phyloP scores from a whole-genome alignment of 2,113 vertebrate genomes.

The Zonotrichia leucophrys region DNA sequence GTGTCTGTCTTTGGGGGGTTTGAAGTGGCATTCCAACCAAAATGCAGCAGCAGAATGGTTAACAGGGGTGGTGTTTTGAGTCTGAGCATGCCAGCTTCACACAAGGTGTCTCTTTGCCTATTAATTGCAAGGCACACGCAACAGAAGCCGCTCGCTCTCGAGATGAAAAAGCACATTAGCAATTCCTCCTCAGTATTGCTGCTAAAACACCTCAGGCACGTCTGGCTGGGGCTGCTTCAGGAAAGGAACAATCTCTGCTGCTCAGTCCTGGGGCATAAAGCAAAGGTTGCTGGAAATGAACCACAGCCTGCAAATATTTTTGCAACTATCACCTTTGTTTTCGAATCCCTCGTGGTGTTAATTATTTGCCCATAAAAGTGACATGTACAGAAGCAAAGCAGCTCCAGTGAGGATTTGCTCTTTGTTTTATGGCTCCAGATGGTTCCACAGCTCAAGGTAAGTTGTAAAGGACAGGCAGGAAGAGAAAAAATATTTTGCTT shows the following conservation, averaged over 20 bases:
- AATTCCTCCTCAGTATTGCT: background rate
- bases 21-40: background rate
- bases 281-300: background rate
- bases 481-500: background rate
- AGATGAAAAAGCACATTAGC: background rate
- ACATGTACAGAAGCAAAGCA: background rate
- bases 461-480: background rate
- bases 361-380: background rate
- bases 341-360: background rate
- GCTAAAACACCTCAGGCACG: background rate
- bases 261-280: background rate
- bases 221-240: background rate
- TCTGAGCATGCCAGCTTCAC: background rate
- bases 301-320: background rate
- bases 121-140: background rate
- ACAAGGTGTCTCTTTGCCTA: background rate
- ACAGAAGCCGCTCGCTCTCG: background rate
- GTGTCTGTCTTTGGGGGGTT: fast-evolving
- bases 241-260: background rate
- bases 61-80: background rate
- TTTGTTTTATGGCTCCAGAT: background rate
- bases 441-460: background rate
- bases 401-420: background rate
- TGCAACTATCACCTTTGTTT: background rate
- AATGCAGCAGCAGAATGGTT: background rate